phyloP scores from a whole-genome alignment of 2,888 invertebrate genomes.

The Chromoteleia sp. region DNA sequence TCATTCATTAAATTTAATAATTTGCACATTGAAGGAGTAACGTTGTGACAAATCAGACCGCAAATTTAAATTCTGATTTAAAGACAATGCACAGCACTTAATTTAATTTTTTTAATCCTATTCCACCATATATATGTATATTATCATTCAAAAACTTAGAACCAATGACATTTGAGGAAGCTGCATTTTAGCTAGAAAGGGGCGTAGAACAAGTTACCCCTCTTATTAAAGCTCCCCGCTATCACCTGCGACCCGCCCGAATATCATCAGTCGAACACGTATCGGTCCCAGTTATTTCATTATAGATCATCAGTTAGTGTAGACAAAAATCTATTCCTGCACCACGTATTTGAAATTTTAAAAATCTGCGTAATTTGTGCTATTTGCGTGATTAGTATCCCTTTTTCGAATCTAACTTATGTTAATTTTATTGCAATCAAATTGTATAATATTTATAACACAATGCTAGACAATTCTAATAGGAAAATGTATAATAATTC shows the following conservation, averaged over 20 bases:
- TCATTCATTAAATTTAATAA: too few relatives aligned
- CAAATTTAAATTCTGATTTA: conserved; percentile 1
- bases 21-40: too few relatives aligned
- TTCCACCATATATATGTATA: conserved; percentile 27
- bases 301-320: conserved; percentile 40
- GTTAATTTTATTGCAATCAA: neutral
- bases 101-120: conserved; percentile 34
- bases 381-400: too few relatives aligned
- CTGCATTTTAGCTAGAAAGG: conserved; percentile 49
- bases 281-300: conserved; percentile 50
- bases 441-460: neutral
- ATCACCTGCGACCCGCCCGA: conserved; percentile 33
- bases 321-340: neutral
- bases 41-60: too few relatives aligned
- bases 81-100: conserved; percentile 24
- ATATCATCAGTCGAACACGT: conserved; percentile 49
- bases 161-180: conserved; percentile 55
- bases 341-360: too few relatives aligned
- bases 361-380: too few relatives aligned
- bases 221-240: conserved; percentile 57
- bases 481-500: conserved; percentile 35
- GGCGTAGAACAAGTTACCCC: conserved; percentile 55
- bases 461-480: conserved; percentile 40
- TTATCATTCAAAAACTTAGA: conserved; percentile 17
- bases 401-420: neutral